A percentile compares a stretch with the other conserved stretches of the same genome.
These are phyloP conservation scores for Pipistrellus nathusii DNA, from an alignment of 2,797 vertebrate genomes.

Conservation along the genomic window DNA sequence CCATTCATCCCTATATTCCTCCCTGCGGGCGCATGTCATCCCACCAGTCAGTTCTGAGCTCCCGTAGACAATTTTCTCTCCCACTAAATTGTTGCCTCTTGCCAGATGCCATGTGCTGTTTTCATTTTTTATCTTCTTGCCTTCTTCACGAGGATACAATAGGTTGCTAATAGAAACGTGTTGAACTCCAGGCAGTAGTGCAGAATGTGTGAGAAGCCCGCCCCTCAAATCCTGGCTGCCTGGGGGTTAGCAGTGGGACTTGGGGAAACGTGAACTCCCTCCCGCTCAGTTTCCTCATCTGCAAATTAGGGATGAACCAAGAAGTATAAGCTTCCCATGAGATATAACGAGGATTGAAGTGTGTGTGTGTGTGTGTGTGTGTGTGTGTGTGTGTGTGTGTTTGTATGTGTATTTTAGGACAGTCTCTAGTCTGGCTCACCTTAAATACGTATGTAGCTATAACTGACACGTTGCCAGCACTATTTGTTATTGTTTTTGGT, in stretches of 20 bases:
- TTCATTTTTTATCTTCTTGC: background rate
- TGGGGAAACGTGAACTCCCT: background rate
- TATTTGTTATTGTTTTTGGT: background rate
- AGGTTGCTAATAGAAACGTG: background rate
- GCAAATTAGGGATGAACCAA: background rate
- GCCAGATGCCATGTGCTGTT: background rate
- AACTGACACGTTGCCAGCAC: background rate
- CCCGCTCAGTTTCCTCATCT: background rate
- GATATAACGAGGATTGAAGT: background rate
- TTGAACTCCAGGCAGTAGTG: accelerated
- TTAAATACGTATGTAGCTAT: background rate
- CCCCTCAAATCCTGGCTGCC: background rate
- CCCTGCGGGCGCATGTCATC: accelerated
- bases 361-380: background rate
- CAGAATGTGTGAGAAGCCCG: background rate
- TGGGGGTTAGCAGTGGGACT: accelerated
- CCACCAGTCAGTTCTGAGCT: too few relatives aligned
- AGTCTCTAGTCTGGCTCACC: background rate
- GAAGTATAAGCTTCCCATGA: background rate
- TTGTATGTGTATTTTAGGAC: accelerated
- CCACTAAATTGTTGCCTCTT: background rate
- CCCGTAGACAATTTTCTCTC: background rate
- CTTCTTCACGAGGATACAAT: background rate
- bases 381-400: background rate
- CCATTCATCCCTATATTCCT: accelerated